Conservation (phyloP, 2,797 vertebrate genomes). For the Cercopithecus hamlyni region DNA sequence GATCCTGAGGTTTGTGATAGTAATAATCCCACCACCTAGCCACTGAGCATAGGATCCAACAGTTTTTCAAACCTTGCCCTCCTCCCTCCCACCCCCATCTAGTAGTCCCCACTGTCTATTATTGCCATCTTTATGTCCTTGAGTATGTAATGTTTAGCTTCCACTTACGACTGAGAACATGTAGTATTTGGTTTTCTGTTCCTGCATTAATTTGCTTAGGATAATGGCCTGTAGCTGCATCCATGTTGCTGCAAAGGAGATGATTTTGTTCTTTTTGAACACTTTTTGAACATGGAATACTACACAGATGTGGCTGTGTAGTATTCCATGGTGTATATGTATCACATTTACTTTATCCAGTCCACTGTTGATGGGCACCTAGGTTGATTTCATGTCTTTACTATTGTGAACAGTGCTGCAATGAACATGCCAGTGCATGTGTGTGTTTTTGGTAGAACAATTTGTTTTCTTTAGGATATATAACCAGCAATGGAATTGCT, state of each 20-base stretch:
- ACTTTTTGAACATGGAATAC: too few species aligned
- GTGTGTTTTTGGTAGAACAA: not conserved
- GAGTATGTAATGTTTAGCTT: not conserved
- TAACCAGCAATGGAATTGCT: not conserved
- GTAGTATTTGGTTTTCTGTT: not conserved
- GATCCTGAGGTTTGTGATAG: not conserved
- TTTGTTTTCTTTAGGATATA: not conserved
- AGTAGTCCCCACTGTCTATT: not conserved
- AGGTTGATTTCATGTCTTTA: not conserved
- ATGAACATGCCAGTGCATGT: not conserved
- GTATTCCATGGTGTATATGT: not conserved
- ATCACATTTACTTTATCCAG: not conserved
- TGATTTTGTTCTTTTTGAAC: not conserved
- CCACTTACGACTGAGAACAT: not conserved
- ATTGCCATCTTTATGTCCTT: not conserved
- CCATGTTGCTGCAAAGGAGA: not conserved
- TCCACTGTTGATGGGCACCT: not conserved
- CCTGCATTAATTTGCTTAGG: not conserved
- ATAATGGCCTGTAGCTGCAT: not conserved
- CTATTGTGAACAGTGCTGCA: not conserved
- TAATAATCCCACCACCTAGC: not conserved
- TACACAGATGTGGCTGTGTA: not conserved
- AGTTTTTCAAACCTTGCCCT: not conserved
- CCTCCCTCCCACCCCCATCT: not conserved
- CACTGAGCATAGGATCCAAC: not conserved